These are phyloP conservation scores for Neostethus bicornis DNA, from an alignment of 2,797 vertebrate genomes.

Conservation along the genomic window DNA sequence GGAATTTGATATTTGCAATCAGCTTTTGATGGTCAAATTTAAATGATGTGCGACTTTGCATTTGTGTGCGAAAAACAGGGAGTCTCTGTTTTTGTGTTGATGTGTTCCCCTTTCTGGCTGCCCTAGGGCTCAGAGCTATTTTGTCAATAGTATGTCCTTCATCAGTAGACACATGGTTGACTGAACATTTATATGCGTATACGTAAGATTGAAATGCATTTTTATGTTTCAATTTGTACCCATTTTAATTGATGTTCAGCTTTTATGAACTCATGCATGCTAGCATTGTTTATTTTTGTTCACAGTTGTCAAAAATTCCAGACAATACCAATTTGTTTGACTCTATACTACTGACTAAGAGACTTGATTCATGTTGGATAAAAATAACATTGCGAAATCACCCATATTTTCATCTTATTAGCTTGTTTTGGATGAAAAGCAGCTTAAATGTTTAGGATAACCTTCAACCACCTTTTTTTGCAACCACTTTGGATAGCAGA, in stretches of 20 bases:
- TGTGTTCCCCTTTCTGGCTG: slow-evolving; percentile 51
- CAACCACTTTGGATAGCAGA: slow-evolving; percentile 11
- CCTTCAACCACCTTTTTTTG: slow-evolving; percentile 24
- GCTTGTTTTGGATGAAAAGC: slow-evolving; percentile 8
- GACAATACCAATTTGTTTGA: too few relatives aligned
- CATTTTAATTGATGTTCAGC: too few relatives aligned
- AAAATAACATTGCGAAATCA: too few relatives aligned
- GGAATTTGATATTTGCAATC: slow-evolving; percentile 56
- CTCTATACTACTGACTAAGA: too few relatives aligned
- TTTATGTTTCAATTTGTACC: too few relatives aligned
- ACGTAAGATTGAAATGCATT: too few relatives aligned
- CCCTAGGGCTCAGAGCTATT: slow-evolving; percentile 64
- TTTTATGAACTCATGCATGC: too few relatives aligned
- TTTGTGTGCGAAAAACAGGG: slow-evolving; percentile 37
- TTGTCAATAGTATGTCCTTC: slow-evolving; percentile 76
- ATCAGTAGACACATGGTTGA: slow-evolving; percentile 72
- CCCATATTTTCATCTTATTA: slow-evolving; percentile 14
- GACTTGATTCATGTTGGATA: too few relatives aligned
- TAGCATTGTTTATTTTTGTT: too few relatives aligned
- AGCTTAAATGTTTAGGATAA: slow-evolving; percentile 26
- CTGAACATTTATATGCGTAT: too few relatives aligned
- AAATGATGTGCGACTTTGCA: slow-evolving; percentile 57
- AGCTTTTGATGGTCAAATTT: slow-evolving; percentile 65
- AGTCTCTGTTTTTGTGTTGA: slow-evolving; percentile 31
- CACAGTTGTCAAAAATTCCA: too few relatives aligned